Base-by-base conservation (phyloP, 2,113 vertebrate species). In the Apaloderma vittatum region DNA sequence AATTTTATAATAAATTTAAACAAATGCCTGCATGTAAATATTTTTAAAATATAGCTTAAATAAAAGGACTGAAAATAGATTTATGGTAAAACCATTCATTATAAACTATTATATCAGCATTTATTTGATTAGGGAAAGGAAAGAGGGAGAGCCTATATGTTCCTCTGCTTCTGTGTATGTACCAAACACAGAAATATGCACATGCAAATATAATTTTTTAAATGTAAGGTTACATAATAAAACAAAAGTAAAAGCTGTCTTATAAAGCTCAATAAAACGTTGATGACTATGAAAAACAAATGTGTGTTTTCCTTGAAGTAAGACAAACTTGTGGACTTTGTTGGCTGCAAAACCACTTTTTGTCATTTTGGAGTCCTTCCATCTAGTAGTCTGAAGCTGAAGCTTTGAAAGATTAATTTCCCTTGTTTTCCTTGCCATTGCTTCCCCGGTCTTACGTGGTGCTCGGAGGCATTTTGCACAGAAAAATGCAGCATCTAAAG, bases 391-490 rank as follows among this genome's bases (percentile, higher is more conserved):
- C 8, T 21, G 40, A 40, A 40, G 40, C 68, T 9, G 63, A 79
- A 68, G 40, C 20, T 58, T 37, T 34, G 17, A 71, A 88, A 62
- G 10, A 85, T 21, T 74, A 5, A 4, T 82, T 65, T 75, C 2
- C 40, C 9, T 62, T 46, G 2, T 32, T 52, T 12, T 52, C 4
- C 27, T 57, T 66, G 22, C 21, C 6, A 1, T 68, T 29, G 3
- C 13, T 61, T 26, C 22, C 86, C 0, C 0, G 15, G 45, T 48
- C 32, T 80, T 26, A 52, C 0, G 0, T 8, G 16, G 21, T 46
- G 23, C 66, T 55, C 34, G 36, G 40, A 66, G 26, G 6, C 20
- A 52, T 15, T 85, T 77, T 8, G 13, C 37, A 54, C 87, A 46
- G 12, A 6, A 79, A 78, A 89, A 32, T 1, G 7, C 14, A 67